These are phyloP conservation scores for Excalfactoria chinensis DNA, from an alignment of 2,113 vertebrate genomes.

Conservation along the genomic window DNA sequence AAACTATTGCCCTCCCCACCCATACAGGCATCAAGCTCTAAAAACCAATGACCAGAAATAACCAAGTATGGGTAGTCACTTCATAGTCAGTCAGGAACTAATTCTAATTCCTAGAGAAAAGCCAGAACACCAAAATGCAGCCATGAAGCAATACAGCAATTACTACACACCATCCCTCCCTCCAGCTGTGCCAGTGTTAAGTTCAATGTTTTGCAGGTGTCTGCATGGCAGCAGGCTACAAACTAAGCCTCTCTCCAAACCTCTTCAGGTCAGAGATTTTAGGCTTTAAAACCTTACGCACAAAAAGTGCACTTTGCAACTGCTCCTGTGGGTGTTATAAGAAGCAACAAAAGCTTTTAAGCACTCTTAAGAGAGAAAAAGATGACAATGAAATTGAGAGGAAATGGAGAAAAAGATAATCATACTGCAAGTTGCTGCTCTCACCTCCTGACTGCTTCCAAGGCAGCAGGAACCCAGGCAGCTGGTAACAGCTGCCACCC, in stretches of 20 bases:
- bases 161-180: background rate
- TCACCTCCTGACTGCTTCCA: background rate
- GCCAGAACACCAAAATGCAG: rapidly evolving
- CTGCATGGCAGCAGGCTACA: background rate
- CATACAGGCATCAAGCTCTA: background rate
- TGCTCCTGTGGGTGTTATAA: slow-evolving; percentile 42
- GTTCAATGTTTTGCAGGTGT: background rate
- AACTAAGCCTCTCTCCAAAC: background rate
- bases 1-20: rapidly evolving
- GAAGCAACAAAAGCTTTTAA: slow-evolving; percentile 62
- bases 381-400: slow-evolving; percentile 49
- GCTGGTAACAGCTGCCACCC: slow-evolving; percentile 35
- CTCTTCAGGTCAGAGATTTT: slow-evolving; percentile 44
- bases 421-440: background rate
- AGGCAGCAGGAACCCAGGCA: slow-evolving; percentile 18
- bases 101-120: background rate
- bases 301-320: slow-evolving; percentile 45
- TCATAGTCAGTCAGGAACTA: background rate
- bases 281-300: slow-evolving; percentile 39
- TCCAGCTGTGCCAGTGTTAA: slow-evolving; percentile 13
- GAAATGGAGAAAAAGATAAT: slow-evolving; percentile 60
- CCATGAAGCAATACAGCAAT: background rate
- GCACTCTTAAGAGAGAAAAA: slow-evolving; percentile 30
- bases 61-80: background rate
- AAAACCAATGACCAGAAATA: background rate